Conservation (phyloP, 1,140 invertebrate genomes). For the Pseudachorutes palmiensis region DNA sequence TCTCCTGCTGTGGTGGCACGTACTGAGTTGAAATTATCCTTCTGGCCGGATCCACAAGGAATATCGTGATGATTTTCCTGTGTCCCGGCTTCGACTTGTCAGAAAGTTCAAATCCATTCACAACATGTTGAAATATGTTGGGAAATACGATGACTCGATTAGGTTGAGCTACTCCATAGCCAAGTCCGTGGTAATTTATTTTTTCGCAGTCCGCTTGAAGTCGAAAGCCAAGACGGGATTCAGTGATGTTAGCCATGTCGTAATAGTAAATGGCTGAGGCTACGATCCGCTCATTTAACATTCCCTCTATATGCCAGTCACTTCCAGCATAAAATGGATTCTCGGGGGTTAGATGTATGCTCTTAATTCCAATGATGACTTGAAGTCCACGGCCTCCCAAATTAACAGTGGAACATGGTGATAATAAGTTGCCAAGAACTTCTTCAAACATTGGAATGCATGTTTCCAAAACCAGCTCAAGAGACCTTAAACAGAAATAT, state of each 20-base stretch:
- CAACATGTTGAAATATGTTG: slow-evolving; percentile 19
- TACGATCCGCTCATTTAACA: slow-evolving; percentile 24
- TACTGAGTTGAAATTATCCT: not conserved
- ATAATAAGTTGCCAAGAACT: no score
- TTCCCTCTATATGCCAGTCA: slow-evolving; percentile 23
- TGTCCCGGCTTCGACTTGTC: not conserved
- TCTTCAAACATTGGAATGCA: not conserved
- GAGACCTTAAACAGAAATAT: not conserved
- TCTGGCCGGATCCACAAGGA: slow-evolving; percentile 9
- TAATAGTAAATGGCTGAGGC: slow-evolving; percentile 27
- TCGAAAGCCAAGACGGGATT: slow-evolving; percentile 19
- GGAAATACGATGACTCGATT: slow-evolving; percentile 19
- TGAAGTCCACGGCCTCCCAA: slow-evolving; percentile 16
- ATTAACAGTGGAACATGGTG: slow-evolving; percentile 7
- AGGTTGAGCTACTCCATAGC: not conserved
- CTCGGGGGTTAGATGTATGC: slow-evolving; percentile 17
- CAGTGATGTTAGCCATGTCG: slow-evolving; percentile 16
- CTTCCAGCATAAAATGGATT: slow-evolving; percentile 17
- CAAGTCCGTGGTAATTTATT: slow-evolving; percentile 13
- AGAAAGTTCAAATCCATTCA: slow-evolving; percentile 12
- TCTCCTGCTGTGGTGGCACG: not conserved
- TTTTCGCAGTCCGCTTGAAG: not conserved
- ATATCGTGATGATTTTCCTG: slow-evolving; percentile 1
- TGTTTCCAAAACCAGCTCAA: not conserved
- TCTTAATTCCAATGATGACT: slow-evolving; percentile 19